Base-by-base conservation (phyloP, 2,888 invertebrate genomes). In the Steinernema hermaphroditum region DNA sequence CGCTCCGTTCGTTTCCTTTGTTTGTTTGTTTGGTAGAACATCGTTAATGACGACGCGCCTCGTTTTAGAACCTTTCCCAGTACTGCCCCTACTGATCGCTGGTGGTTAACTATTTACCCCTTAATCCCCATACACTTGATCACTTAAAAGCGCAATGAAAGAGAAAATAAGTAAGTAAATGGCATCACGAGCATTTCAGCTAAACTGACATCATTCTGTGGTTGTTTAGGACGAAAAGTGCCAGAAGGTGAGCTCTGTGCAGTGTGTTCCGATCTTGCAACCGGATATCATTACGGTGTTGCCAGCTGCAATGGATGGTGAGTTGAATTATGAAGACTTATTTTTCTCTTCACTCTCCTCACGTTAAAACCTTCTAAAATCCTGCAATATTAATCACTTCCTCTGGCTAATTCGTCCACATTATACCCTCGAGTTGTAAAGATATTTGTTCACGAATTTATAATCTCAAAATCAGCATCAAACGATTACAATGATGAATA, bases 261-360 rank as follows among this genome's bases (percentile, higher is more conserved):
- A 12, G 85, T 85, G 24, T 85, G 85, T 71, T 84, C 83, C 1
- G 85, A 85, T 73, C 77, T 84, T 0, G 85, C 85, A 1, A 85
- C 85, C 2, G 85, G 85, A 29, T 85, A 81, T 62, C 81, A 80
- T 37, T 80, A 77, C 62, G 76, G 70, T 34, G 83, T 84, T n/a
- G 84, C 85, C 4, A 81, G 81, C 49, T 85, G 85, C 74, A 85
- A 85, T 75, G 85, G 85, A 77, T 83, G 85, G 82, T 81, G 44
- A 74, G 79, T 77, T 27, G 68, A 34, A 71, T 70, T 62, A 71
- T 37, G 72, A 54, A 50, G 16, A 37, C 29, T 22, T 68, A 49
- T 34, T 22, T 44, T 46, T 12, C 41, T 16, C 29, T 68, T 43
- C 41, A n/a, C 27, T 34, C 43, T 54, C 22, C 12, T 27, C 4